phyloP scores from a whole-genome alignment of 2,888 invertebrate genomes.

The Phortica okadai region DNA sequence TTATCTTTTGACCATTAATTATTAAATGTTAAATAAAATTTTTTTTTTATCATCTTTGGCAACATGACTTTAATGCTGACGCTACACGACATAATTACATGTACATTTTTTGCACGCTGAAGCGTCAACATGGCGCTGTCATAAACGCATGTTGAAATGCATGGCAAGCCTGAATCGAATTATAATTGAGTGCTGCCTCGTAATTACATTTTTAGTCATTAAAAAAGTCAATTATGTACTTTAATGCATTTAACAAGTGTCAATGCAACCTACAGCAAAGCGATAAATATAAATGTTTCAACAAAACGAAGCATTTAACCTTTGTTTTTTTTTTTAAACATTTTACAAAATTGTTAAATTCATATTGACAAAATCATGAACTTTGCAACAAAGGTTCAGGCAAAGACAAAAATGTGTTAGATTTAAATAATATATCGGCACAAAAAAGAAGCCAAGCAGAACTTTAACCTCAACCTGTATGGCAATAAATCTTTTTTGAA shows the following conservation, averaged over 20 bases:
- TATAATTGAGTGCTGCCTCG: slow-evolving; percentile 19
- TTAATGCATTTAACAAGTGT: slow-evolving; percentile 20
- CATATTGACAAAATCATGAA: no score
- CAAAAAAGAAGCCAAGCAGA: neutral
- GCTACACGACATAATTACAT: no score
- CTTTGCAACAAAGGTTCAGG: no score
- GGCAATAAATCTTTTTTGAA: neutral
- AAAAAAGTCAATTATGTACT: slow-evolving; percentile 21
- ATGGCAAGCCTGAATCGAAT: neutral
- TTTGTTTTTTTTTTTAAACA: neutral
- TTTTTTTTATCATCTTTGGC: neutral
- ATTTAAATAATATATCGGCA: neutral
- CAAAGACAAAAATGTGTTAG: neutral
- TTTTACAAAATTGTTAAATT: neutral
- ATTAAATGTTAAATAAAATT: neutral
- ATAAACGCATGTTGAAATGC: neutral
- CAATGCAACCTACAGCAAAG: neutral
- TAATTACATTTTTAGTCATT: slow-evolving; percentile 29
- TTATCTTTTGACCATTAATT: neutral
- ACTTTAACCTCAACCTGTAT: slow-evolving; percentile 1
- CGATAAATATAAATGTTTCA: neutral
- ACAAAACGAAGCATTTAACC: neutral
- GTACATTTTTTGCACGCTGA: no score
- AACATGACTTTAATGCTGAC: neutral
- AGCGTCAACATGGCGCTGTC: no score